A percentile compares a stretch with the other conserved stretches of the same genome.
phyloP scores from a whole-genome alignment of 1,140 invertebrate species.

The Cherax quadricarinatus region DNA sequence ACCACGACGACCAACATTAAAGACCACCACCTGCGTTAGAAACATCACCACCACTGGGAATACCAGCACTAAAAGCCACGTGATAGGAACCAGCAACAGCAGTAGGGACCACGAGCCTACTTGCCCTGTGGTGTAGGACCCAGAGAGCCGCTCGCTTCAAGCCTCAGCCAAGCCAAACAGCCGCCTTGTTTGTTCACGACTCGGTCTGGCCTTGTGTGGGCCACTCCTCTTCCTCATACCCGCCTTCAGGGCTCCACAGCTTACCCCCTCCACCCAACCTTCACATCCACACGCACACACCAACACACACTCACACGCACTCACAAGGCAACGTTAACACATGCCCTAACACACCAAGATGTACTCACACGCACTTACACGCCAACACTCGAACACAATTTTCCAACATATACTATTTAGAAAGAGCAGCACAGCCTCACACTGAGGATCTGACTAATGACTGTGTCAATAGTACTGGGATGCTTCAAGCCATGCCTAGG shows the following conservation, averaged over 20 bases:
- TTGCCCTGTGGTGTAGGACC: neutral
- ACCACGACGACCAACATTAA: neutral
- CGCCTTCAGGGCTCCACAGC: slow-evolving; percentile 31
- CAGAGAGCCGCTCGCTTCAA: slow-evolving; percentile 6
- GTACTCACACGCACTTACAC: slow-evolving; percentile 10
- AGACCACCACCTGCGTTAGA: neutral
- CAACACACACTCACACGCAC: neutral
- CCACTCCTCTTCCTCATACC: slow-evolving; percentile 60
- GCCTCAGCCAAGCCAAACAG: slow-evolving; percentile 55
- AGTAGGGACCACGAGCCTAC: slow-evolving; percentile 2
- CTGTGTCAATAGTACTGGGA: slow-evolving; percentile 6
- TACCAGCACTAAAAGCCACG: neutral
- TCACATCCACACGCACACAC: slow-evolving; percentile 21
- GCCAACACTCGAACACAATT: slow-evolving; percentile 22
- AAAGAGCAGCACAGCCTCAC: slow-evolving; percentile 6
- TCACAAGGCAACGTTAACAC: no score
- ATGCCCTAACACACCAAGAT: neutral
- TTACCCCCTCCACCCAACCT: slow-evolving; percentile 16
- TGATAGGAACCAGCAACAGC: neutral
- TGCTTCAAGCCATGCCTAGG: neutral
- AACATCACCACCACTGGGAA: neutral
- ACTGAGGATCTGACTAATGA: slow-evolving; percentile 7
- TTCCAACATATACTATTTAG: slow-evolving; percentile 24
- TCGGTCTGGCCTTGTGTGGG: slow-evolving; percentile 51
- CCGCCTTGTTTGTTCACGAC: slow-evolving; percentile 53